Evolutionary conservation across 2,113 vertebrate genomes (phyloP).

Genomic region (Pygoscelis adeliae): DNA sequence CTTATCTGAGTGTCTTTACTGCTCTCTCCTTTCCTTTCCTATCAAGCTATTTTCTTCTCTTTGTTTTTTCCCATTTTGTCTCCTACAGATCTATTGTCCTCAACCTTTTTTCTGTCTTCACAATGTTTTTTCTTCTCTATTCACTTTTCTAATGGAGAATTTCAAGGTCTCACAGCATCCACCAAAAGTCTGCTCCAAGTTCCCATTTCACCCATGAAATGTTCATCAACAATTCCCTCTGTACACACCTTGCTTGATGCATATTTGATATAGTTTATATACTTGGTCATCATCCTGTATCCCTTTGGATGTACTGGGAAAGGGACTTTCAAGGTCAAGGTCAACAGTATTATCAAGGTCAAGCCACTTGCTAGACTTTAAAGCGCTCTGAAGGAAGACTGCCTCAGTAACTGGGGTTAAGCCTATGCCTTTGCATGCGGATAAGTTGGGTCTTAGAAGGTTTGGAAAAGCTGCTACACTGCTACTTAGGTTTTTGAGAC

Average conservation of each 20-base stretch:
- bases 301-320: not conserved
- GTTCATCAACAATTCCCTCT: not conserved
- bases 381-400: not conserved
- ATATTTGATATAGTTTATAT: not conserved
- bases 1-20: not conserved
- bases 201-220: not conserved
- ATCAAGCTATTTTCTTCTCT: not conserved
- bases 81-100: not conserved
- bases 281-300: not conserved
- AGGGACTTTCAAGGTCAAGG: not conserved
- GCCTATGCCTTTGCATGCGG: rapidly evolving
- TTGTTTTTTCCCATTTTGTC: not conserved
- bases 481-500: not conserved
- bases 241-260: not conserved
- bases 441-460: not conserved
- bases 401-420: not conserved
- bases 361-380: not conserved
- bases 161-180: not conserved
- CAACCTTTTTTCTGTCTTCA: not conserved
- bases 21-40: not conserved
- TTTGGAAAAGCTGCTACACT: not conserved
- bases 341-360: not conserved
- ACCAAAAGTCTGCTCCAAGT: not conserved
- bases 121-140: not conserved
- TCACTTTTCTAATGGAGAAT: not conserved